Evolutionary conservation across 2,797 vertebrate species (phyloP), one percentile per base, ranked within the genome.

Genomic region (Pangasius macronema): DNA sequence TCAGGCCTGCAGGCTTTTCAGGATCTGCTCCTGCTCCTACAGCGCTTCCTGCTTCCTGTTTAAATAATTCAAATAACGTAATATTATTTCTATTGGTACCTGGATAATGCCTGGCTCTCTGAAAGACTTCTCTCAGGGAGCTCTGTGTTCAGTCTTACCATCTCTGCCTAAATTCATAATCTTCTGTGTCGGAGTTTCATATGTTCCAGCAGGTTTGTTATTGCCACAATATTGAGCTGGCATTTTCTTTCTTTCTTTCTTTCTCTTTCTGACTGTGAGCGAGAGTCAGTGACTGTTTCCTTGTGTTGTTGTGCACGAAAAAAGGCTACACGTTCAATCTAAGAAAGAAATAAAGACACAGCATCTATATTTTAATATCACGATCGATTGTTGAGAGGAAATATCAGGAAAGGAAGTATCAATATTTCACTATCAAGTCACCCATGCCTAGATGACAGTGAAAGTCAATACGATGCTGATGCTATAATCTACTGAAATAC

Each of bases 321-420:
- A 68, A 33, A 68, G n/a, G 82, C 8, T 68, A 27, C 42, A 53
- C 30, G 5, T 83, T 55, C 30, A 7, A 72, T 55, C n/a, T 65
- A 67, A 51, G 14, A 51, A 33, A 65, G 61, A 49, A 82, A 67
- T 22, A 82, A 65, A 73, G 33, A 46, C 53, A 46, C 51, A 59
- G 53, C 36, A 55, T 59, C 59, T 84, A 73, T 84, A 73, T 84
- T 84, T 42, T 59, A 57, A 73, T 59, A 84, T 46, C 33, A 73
- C 24, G 0, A 84, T 84, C 51, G 27, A 73, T 73, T 59, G 36
- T 3, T 73, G 53, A 55, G 68, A 73, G 68, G 83, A 84, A 59
- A 84, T 59, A 73, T 84, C 36, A 84, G 53, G 13, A 30, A 84
- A 84, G 68, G 83, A 84, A 84, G 68, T 73, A 84, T 84, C 68